A percentile compares a stretch with the other conserved stretches of the same genome.
Conservation (phyloP, 2,797 vertebrate species). For the Parambassis ranga region DNA sequence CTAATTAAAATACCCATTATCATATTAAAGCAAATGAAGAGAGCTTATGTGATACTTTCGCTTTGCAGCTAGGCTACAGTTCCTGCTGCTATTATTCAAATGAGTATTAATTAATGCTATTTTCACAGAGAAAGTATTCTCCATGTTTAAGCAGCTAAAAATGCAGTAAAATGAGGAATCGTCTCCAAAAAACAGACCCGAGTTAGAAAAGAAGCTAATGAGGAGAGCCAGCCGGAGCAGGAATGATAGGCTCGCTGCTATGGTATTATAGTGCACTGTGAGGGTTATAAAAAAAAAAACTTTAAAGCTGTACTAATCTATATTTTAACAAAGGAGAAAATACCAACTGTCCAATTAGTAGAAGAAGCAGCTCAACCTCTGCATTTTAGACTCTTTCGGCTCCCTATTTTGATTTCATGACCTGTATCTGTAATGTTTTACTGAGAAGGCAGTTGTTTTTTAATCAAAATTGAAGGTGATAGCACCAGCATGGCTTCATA, state of each 20-base stretch:
- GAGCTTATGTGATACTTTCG: neutral
- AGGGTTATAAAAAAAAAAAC: neutral
- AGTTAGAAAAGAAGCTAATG: slow-evolving; percentile 28
- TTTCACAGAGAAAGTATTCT: neutral
- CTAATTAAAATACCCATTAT: slow-evolving; percentile 10
- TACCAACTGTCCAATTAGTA: fast-evolving
- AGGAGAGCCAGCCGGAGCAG: slow-evolving; percentile 17
- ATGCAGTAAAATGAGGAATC: slow-evolving; percentile 12
- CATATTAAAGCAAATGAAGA: slow-evolving; percentile 1
- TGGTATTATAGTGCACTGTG: neutral
- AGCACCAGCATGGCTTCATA: no score
- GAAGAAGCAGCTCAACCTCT: no score
- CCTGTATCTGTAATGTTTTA: no score
- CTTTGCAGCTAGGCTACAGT: slow-evolving; percentile 5
- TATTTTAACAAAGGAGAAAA: neutral
- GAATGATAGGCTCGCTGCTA: neutral
- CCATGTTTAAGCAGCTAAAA: slow-evolving; percentile 22
- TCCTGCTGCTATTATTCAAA: slow-evolving; percentile 21
- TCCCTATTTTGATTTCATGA: neutral
- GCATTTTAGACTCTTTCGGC: neutral
- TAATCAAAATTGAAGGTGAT: no score
- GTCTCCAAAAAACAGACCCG: slow-evolving; percentile 30
- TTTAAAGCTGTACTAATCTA: neutral
- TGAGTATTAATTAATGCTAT: slow-evolving; percentile 10
- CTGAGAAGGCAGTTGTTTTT: neutral